Evolutionary conservation across 2,888 invertebrate species (phyloP).

Genomic region (Drosophila putrida): DNA sequence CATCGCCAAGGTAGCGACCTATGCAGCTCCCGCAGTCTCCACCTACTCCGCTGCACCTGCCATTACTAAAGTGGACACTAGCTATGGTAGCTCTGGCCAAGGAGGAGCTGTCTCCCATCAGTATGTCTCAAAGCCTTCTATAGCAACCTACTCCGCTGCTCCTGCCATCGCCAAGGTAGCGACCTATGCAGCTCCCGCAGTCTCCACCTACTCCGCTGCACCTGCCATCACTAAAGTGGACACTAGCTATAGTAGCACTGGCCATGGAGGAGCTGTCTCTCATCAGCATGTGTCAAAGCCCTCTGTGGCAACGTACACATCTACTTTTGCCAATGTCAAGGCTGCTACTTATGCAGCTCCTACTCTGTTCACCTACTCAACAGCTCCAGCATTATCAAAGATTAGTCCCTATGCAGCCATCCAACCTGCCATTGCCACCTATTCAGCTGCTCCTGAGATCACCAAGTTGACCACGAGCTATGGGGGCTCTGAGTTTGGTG

Average conservation of each 20-base stretch:
- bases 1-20: slow-evolving; percentile 43
- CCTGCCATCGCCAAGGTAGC: slow-evolving; percentile 37
- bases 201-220: slow-evolving; percentile 47
- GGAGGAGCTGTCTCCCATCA: slow-evolving; percentile 70
- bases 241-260: slow-evolving; percentile 31
- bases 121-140: slow-evolving; percentile 46
- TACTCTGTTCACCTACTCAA: slow-evolving; percentile 26
- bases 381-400: slow-evolving; percentile 49
- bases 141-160: slow-evolving; percentile 47
- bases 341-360: slow-evolving; percentile 36
- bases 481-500: slow-evolving; percentile 52
- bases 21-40: slow-evolving; percentile 50
- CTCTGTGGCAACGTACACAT: slow-evolving; percentile 22
- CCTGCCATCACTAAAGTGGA: slow-evolving; percentile 61
- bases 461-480: slow-evolving; percentile 64
- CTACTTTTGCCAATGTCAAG: slow-evolving; percentile 35
- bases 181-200: slow-evolving; percentile 11
- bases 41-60: slow-evolving; percentile 54
- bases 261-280: slow-evolving; percentile 28
- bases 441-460: slow-evolving; percentile 38
- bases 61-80: slow-evolving; percentile 6
- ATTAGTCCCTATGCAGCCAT: slow-evolving; percentile 18
- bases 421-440: slow-evolving; percentile 46
- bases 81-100: slow-evolving; percentile 51
- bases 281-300: slow-evolving; percentile 41